Percentiles rank a stretch among this genome's conserved stretches.
phyloP scores from a whole-genome alignment of 2,113 vertebrate genomes.

The Geothlypis trichas region DNA sequence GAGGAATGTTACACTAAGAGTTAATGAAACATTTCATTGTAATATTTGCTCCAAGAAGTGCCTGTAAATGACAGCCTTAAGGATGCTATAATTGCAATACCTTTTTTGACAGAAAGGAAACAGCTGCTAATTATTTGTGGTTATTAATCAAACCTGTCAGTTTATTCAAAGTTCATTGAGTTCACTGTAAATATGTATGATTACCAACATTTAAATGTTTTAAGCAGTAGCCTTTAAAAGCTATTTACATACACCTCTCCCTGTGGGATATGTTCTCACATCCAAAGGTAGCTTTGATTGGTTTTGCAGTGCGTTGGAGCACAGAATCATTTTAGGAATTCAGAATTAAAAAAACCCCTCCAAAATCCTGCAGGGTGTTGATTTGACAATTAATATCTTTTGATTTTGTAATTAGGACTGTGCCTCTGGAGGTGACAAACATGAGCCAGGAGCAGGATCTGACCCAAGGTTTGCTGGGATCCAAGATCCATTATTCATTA shows the following conservation, averaged over 20 bases:
- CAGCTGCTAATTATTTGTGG: conserved; percentile 22
- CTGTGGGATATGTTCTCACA: background rate
- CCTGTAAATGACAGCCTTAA: background rate
- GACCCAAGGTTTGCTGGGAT: background rate
- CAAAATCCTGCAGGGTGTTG: background rate
- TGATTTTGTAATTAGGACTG: background rate
- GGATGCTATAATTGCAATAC: background rate
- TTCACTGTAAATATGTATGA: background rate
- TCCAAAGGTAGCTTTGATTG: background rate
- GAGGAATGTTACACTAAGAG: background rate
- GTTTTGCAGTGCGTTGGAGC: background rate
- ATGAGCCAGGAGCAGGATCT: background rate
- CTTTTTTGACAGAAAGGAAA: conserved; percentile 9
- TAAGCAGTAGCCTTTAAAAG: background rate
- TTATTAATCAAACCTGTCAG: background rate
- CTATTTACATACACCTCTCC: background rate
- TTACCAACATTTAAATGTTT: background rate
- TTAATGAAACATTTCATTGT: background rate
- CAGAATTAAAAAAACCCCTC: background rate
- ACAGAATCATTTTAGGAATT: background rate
- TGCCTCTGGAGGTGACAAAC: background rate
- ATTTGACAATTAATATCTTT: background rate
- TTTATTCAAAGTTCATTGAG: background rate
- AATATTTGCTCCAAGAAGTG: background rate
- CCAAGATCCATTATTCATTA: background rate